Percentiles rank a stretch among this genome's conserved stretches.
These are phyloP conservation scores for Grapholita molesta DNA, from an alignment of 1,140 invertebrate genomes.

Conservation along the genomic window DNA sequence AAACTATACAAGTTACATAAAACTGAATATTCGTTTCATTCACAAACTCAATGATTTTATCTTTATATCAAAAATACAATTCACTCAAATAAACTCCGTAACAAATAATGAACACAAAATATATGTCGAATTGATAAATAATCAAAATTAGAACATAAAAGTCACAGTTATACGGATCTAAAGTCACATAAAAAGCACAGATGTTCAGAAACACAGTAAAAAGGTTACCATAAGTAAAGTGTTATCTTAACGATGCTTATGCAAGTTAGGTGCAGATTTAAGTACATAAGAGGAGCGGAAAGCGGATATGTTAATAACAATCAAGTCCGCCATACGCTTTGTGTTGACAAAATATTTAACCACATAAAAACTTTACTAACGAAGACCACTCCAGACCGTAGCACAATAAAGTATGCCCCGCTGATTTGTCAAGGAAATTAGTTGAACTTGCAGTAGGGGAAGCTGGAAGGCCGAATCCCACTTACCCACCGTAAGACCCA, in stretches of 20 bases:
- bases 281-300: slow-evolving; percentile 22
- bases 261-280: slow-evolving; percentile 26
- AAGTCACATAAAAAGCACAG: not conserved
- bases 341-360: not conserved
- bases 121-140: not conserved
- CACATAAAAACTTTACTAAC: too few relatives aligned
- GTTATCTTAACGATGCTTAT: slow-evolving; percentile 43
- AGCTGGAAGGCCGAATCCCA: too few relatives aligned
- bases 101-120: not conserved
- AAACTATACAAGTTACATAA: not conserved
- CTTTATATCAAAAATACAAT: not conserved
- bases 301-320: not conserved
- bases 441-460: too few relatives aligned
- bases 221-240: slow-evolving; percentile 43
- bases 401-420: too few relatives aligned
- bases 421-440: too few relatives aligned
- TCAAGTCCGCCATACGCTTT: not conserved
- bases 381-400: too few relatives aligned
- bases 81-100: not conserved
- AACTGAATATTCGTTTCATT: not conserved
- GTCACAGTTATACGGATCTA: not conserved
- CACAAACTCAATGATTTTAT: not conserved
- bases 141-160: not conserved
- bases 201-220: slow-evolving; percentile 5
- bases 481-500: too few relatives aligned